A percentile compares a stretch with the other conserved stretches of the same genome.
Evolutionary conservation across 2,888 invertebrate species (phyloP).

Genomic region (Napeogenes inachia): DNA sequence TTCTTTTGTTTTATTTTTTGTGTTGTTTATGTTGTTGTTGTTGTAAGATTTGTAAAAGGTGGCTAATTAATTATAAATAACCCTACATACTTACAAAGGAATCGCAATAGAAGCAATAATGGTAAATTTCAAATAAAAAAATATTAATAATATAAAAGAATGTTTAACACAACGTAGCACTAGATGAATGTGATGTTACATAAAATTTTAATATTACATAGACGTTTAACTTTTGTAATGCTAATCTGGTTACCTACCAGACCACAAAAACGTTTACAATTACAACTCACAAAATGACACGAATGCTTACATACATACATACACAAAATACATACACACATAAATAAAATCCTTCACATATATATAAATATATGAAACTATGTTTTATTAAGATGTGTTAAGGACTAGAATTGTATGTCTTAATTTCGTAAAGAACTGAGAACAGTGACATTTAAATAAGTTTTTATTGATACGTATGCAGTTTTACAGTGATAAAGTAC

Average conservation of each 20-base stretch:
- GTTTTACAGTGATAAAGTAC: slow-evolving; percentile 32
- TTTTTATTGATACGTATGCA: slow-evolving; percentile 32
- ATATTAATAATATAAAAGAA: too few species aligned
- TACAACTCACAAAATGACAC: slow-evolving; percentile 18
- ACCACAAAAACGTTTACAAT: slow-evolving; percentile 12
- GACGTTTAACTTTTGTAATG: too few species aligned
- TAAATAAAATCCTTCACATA: slow-evolving; percentile 6
- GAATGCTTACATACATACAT: slow-evolving; percentile 6
- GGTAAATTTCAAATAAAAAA: too few species aligned
- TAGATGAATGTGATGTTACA: too few species aligned
- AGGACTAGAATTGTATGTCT: slow-evolving; percentile 16
- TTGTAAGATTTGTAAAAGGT: too few species aligned
- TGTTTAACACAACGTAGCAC: too few species aligned
- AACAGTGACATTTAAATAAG: slow-evolving; percentile 11
- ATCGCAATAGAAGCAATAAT: too few species aligned
- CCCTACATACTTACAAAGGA: too few species aligned
- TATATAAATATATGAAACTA: slow-evolving; percentile 8
- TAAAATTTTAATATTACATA: too few species aligned
- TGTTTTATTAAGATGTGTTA: slow-evolving; percentile 16
- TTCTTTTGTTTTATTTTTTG: too few species aligned
- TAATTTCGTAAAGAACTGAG: slow-evolving; percentile 14
- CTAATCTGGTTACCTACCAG: neutral
- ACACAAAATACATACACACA: neutral
- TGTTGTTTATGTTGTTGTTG: too few species aligned
- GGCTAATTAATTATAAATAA: too few species aligned